A percentile compares a stretch with the other conserved stretches of the same genome.
phyloP scores from a whole-genome alignment of 2,797 vertebrate genomes.

The Acipenser transmontanus region DNA sequence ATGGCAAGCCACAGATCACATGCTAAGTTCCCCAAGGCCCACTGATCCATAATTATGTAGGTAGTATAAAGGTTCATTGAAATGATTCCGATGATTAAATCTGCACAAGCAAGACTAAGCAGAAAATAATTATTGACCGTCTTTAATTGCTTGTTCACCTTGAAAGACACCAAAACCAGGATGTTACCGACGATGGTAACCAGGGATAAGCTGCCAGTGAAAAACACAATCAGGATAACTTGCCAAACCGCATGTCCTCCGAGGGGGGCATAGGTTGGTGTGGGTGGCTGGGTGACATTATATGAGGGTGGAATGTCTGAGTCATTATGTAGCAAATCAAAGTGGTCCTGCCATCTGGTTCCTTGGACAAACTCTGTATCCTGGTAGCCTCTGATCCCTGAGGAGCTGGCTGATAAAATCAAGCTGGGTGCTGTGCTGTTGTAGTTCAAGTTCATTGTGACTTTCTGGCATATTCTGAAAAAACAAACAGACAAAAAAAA shows the following conservation, averaged over 20 bases:
- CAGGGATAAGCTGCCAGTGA: constrained; percentile 81
- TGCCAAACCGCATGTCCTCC: constrained; percentile 83
- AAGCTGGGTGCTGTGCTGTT: constrained; percentile 58
- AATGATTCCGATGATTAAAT: constrained; percentile 87
- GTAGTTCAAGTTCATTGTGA: constrained; percentile 71
- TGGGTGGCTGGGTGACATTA: constrained; percentile 32
- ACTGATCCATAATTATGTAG: constrained; percentile 89
- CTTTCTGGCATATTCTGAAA: constrained; percentile 73
- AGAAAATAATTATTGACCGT: constrained; percentile 96
- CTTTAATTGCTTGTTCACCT: constrained; percentile 92
- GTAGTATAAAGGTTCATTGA: constrained; percentile 95
- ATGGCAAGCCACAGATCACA: constrained; percentile 92
- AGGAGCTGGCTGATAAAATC: constrained; percentile 58
- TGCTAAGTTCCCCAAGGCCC: constrained; percentile 82
- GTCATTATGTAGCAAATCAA: constrained; percentile 42
- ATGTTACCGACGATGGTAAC: constrained; percentile 90
- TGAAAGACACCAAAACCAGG: constrained; percentile 85
- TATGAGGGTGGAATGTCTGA: constrained; percentile 34
- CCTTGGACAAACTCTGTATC: constrained; percentile 51
- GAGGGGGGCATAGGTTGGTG: constrained; percentile 63
- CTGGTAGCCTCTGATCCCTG: constrained; percentile 57
- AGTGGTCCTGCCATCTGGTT: constrained; percentile 36
- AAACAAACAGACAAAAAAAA: constrained; percentile 34
- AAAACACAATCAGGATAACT: constrained; percentile 81
- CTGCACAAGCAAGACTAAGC: constrained; percentile 86